Evolutionary conservation across 1,140 invertebrate genomes (phyloP).

Genomic region (Drosophila pandora): DNA sequence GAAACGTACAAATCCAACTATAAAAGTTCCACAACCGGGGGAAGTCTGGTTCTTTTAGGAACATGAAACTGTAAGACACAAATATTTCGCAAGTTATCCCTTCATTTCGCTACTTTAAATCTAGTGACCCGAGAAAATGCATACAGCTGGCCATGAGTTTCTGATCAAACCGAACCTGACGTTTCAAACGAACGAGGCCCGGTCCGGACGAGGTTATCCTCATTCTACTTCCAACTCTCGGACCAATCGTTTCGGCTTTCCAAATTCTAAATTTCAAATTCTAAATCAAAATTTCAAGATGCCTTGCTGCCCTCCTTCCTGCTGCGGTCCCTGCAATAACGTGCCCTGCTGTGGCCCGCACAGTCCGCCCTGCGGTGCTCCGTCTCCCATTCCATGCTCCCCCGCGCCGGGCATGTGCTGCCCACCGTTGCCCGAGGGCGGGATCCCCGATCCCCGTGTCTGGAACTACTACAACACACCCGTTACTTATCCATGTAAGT

Average conservation of each 20-base stretch:
- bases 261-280: constrained; percentile 3
- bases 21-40: no score
- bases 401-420: constrained; percentile 67
- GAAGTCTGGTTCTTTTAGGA: no score
- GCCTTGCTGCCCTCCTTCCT: constrained; percentile 4
- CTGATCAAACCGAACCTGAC: neutral
- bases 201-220: neutral
- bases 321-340: constrained; percentile 54
- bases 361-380: constrained; percentile 78
- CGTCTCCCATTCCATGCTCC: constrained; percentile 70
- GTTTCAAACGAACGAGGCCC: neutral
- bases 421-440: constrained; percentile 67
- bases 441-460: constrained; percentile 76
- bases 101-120: neutral
- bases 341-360: constrained; percentile 71
- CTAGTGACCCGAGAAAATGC: neutral
- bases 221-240: constrained; percentile 10
- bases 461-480: constrained; percentile 81
- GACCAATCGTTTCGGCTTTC: constrained; percentile 10
- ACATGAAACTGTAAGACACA: no score
- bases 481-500: constrained; percentile 81
- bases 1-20: no score
- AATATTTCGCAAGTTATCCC: no score
- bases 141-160: constrained; percentile 11
- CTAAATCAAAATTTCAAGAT: constrained; percentile 5